Percentiles rank a stretch among this genome's conserved stretches.
Conservation (phyloP, 2,888 invertebrate genomes). For the Scaptomyza caliginosa region DNA sequence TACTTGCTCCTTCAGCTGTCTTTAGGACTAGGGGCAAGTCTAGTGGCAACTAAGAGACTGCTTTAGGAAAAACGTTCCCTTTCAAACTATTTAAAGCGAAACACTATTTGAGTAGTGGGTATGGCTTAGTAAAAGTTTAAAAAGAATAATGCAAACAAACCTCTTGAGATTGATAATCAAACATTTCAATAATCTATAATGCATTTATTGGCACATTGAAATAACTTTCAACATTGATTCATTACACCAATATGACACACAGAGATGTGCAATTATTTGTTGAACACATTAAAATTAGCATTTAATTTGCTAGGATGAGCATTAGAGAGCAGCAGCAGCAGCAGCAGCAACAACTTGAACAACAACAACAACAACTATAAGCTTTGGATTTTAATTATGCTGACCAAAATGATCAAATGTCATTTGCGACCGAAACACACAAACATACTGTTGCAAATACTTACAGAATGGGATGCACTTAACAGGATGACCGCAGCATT, state of each 20-base stretch:
- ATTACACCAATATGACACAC: background rate
- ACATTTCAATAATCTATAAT: background rate
- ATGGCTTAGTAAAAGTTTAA: no score
- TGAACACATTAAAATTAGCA: background rate
- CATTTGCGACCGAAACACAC: conserved; percentile 7
- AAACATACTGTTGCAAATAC: no score
- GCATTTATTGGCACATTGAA: background rate
- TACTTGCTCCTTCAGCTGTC: no score
- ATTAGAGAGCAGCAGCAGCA: background rate
- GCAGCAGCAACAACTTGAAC: background rate
- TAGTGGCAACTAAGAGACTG: no score
- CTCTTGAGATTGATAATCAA: background rate
- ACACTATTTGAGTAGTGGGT: no score
- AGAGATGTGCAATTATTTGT: background rate
- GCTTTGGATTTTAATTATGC: conserved; percentile 15
- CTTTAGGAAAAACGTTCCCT: no score
- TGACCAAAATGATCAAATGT: conserved; percentile 18
- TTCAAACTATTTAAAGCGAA: no score
- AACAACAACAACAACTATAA: background rate
- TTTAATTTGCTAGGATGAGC: background rate
- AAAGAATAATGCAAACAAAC: no score
- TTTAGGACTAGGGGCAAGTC: no score
- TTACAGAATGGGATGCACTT: conserved; percentile 29
- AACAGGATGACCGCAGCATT: conserved; percentile 64
- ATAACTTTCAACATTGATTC: background rate